phyloP scores from a whole-genome alignment of 1,140 invertebrate species.

The Microplitis mediator region DNA sequence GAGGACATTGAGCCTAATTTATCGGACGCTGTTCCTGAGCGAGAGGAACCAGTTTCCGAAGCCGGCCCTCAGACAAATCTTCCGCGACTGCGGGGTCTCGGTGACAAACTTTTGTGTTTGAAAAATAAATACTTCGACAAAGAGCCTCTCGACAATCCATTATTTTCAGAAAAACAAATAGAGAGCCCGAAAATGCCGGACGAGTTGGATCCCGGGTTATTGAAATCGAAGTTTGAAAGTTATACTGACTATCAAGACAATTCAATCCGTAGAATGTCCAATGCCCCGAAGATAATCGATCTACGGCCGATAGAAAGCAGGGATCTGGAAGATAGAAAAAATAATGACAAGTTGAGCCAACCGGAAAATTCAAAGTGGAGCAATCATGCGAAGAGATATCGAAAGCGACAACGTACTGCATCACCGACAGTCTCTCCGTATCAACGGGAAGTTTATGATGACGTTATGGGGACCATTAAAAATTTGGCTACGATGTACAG shows the following conservation, averaged over 20 bases:
- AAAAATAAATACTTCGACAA: conserved; percentile 75
- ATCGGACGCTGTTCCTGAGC: conserved; percentile 49
- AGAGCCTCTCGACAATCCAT: conserved; percentile 75
- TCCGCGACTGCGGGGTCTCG: conserved; percentile 64
- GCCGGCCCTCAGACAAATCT: conserved; percentile 44
- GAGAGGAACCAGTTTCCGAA: conserved; percentile 46
- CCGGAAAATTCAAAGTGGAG: background rate
- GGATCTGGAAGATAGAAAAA: background rate
- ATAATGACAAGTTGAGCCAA: background rate
- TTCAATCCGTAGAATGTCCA: conserved; percentile 37
- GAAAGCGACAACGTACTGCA: background rate
- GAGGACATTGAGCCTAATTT: conserved; percentile 54
- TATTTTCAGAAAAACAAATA: conserved; percentile 68
- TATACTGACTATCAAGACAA: conserved; percentile 44
- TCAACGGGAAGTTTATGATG: conserved; percentile 53
- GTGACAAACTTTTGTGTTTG: conserved; percentile 76
- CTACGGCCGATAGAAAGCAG: background rate
- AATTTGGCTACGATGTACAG: conserved; percentile 33
- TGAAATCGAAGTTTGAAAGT: conserved; percentile 43
- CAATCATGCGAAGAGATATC: conserved; percentile 15
- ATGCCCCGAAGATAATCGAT: conserved; percentile 42
- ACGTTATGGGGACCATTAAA: conserved; percentile 57
- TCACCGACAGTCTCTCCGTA: conserved; percentile 35
- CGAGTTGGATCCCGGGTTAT: conserved; percentile 43
- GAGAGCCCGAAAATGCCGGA: conserved; percentile 37